Percentiles rank a stretch among this genome's conserved stretches.
Evolutionary conservation across 2,113 vertebrate genomes (phyloP).

Genomic region (Oophaga pumilio): DNA sequence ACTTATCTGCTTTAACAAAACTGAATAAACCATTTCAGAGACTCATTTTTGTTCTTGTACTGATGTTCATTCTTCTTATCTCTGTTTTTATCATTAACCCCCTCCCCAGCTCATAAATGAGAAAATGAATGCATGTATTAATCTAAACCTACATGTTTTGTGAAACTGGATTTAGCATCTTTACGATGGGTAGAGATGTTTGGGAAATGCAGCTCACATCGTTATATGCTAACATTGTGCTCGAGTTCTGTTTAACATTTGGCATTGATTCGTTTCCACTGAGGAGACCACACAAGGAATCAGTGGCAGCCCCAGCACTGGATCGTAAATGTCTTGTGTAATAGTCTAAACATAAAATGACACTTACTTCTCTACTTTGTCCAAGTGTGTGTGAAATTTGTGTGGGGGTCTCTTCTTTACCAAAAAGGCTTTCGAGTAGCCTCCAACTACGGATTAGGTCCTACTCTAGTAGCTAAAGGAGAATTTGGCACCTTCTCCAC

Average conservation of each 20-base stretch:
- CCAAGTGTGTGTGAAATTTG: conserved; percentile 28
- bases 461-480: conserved; percentile 3
- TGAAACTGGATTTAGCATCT: background rate
- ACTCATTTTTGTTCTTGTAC: too few relatives aligned
- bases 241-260: conserved; percentile 34
- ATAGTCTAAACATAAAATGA: conserved; percentile 47
- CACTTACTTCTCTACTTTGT: conserved; percentile 15
- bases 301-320: conserved; percentile 19
- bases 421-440: conserved; percentile 21
- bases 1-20: too few relatives aligned
- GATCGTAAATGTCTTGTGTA: conserved; percentile 43
- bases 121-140: too few relatives aligned
- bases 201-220: conserved; percentile 13
- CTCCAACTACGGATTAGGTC: conserved; percentile 26
- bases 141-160: background rate
- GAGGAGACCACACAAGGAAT: conserved; percentile 47
- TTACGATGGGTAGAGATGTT: background rate
- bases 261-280: conserved; percentile 17
- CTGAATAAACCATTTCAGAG: too few relatives aligned
- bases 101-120: too few relatives aligned
- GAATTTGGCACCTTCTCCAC: conserved; percentile 10
- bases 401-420: conserved; percentile 10
- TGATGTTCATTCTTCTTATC: too few relatives aligned
- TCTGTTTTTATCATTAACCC: too few relatives aligned
- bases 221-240: conserved; percentile 23